Evolutionary conservation across 2,797 vertebrate species (phyloP).

Genomic region (Serranus cabrilla): DNA sequence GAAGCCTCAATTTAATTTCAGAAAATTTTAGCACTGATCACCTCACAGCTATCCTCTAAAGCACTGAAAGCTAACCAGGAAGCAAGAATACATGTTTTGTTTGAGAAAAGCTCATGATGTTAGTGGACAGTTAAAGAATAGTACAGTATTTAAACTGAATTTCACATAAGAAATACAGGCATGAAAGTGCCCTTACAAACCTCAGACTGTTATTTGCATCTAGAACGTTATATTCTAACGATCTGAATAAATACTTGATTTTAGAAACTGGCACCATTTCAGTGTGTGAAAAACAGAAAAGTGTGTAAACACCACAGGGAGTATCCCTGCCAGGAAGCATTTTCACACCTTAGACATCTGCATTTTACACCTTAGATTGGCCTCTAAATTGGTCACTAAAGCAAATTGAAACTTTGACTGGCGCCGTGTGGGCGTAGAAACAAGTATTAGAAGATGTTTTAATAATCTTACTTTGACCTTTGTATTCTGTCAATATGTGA

Average conservation of each 20-base stretch:
- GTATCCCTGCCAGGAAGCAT: slow-evolving; percentile 42
- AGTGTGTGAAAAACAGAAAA: slow-evolving; percentile 25
- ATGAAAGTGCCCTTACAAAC: too few relatives aligned
- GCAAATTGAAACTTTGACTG: slow-evolving; percentile 25
- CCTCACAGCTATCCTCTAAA: neutral
- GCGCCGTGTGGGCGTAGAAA: neutral
- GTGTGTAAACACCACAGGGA: slow-evolving; percentile 23
- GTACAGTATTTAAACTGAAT: neutral
- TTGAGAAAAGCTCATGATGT: neutral
- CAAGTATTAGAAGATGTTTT: neutral
- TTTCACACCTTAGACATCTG: slow-evolving; percentile 64
- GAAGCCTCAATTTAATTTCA: neutral
- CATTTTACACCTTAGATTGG: slow-evolving; percentile 53
- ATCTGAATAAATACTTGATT: slow-evolving; percentile 5
- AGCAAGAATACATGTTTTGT: neutral
- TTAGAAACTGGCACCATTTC: slow-evolving; percentile 33
- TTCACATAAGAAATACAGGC: neutral
- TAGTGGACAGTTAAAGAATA: neutral
- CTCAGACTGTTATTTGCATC: neutral
- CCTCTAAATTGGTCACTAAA: slow-evolving; percentile 27
- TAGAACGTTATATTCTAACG: neutral
- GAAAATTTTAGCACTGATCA: too few relatives aligned
- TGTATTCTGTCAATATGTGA: neutral
- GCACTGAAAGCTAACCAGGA: too few relatives aligned
- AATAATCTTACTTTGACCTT: neutral